Conservation (phyloP, 2,113 vertebrate species). For the Pteropus alecto region DNA sequence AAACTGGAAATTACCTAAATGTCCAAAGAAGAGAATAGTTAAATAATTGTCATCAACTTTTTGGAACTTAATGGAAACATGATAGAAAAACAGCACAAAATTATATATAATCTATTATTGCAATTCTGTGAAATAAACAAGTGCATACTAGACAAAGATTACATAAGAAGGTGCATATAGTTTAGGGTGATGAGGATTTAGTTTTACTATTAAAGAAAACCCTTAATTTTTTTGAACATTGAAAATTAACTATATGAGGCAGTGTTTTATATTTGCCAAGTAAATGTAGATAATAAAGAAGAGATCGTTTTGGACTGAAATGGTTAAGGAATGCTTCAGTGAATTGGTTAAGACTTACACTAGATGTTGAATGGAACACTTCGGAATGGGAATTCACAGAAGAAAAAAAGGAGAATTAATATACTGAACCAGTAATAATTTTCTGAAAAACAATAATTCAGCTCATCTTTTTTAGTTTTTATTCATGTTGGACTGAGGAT, state of each 20-base stretch:
- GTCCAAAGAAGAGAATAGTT: background rate
- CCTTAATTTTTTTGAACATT: background rate
- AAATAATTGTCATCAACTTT: background rate
- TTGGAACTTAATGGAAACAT: constrained; percentile 34
- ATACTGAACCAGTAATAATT: background rate
- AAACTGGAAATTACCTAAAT: constrained; percentile 15
- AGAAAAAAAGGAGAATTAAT: background rate
- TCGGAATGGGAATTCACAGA: background rate
- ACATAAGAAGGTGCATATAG: background rate
- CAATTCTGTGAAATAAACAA: background rate
- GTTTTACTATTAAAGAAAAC: background rate
- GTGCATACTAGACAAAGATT: background rate
- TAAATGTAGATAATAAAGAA: background rate
- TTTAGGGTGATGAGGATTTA: constrained; percentile 7
- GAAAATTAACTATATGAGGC: background rate
- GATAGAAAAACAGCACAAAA: background rate
- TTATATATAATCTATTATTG: background rate
- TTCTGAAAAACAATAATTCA: constrained; percentile 30
- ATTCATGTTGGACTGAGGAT: constrained; percentile 22
- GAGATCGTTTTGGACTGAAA: constrained; percentile 21
- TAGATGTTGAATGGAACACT: constrained; percentile 12
- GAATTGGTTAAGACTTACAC: background rate
- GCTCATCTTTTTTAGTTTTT: background rate
- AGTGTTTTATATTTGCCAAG: background rate
- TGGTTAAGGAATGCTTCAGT: background rate